These are phyloP conservation scores for Gorsachius goisagi DNA, from an alignment of 2,113 vertebrate species.

Conservation along the genomic window DNA sequence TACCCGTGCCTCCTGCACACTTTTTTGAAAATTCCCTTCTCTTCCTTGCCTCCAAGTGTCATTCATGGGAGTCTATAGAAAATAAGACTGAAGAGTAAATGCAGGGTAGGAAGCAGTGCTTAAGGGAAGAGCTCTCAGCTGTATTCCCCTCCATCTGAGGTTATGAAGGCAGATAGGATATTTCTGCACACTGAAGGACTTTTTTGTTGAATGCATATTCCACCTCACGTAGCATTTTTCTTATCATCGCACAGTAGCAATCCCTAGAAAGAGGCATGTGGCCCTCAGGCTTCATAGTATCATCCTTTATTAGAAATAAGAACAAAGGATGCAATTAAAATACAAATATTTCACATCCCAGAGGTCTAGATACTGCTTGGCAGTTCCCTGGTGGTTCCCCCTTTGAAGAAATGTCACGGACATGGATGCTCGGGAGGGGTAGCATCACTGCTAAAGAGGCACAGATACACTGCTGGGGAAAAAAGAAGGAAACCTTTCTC, in stretches of 20 bases:
- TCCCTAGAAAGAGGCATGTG: slow-evolving; percentile 43
- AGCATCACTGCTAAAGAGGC: background rate
- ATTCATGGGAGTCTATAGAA: background rate
- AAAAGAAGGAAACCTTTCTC: background rate
- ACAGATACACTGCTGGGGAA: background rate
- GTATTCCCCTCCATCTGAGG: background rate
- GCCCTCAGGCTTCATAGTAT: slow-evolving; percentile 50
- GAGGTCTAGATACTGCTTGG: background rate
- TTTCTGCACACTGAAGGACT: background rate
- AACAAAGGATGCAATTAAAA: slow-evolving; percentile 66
- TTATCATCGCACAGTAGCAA: background rate
- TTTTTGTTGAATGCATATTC: background rate
- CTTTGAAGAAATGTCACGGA: background rate
- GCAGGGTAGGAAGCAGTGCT: slow-evolving; percentile 1
- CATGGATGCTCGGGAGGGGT: accelerated
- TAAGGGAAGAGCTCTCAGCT: slow-evolving; percentile 45
- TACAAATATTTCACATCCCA: slow-evolving; percentile 47
- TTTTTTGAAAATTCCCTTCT: slow-evolving; percentile 35
- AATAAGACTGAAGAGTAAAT: slow-evolving; percentile 37
- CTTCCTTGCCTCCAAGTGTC: slow-evolving; percentile 36
- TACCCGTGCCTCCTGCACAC: slow-evolving; percentile 28
- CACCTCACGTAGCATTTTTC: background rate
- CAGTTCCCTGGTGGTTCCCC: slow-evolving; percentile 1
- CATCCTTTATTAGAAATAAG: slow-evolving; percentile 60
- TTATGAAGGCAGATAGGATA: background rate